phyloP scores from a whole-genome alignment of 2,797 vertebrate species.

The Netta rufina region DNA sequence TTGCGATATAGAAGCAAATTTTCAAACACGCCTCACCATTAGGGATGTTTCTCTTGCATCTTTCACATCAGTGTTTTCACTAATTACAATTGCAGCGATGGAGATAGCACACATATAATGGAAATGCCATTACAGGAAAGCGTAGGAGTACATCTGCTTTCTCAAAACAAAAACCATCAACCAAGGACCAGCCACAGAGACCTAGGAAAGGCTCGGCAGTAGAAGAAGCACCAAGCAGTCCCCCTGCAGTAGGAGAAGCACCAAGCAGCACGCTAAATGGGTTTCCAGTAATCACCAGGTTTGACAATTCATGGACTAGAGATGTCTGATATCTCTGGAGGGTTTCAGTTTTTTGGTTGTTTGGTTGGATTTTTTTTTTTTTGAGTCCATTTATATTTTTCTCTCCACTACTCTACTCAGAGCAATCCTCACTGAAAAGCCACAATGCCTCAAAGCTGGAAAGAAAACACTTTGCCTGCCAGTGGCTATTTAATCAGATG shows the following conservation, averaged over 20 bases:
- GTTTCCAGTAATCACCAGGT: neutral
- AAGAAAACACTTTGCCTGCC: neutral
- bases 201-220: neutral
- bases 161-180: neutral
- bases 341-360: neutral
- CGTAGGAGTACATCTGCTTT: accelerated
- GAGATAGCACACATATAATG: accelerated
- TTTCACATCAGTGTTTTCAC: neutral
- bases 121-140: neutral
- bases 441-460: neutral
- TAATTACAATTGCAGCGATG: neutral
- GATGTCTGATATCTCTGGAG: accelerated
- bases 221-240: neutral
- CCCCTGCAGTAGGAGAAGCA: neutral
- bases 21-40: neutral
- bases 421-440: neutral
- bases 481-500: neutral
- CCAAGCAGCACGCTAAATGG: neutral
- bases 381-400: neutral
- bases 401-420: neutral
- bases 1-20: neutral
- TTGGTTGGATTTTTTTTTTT: neutral
- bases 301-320: neutral
- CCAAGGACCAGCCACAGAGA: neutral
- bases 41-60: neutral